Conservation (phyloP, 2,797 vertebrate species). For the Danio albolineatus region DNA sequence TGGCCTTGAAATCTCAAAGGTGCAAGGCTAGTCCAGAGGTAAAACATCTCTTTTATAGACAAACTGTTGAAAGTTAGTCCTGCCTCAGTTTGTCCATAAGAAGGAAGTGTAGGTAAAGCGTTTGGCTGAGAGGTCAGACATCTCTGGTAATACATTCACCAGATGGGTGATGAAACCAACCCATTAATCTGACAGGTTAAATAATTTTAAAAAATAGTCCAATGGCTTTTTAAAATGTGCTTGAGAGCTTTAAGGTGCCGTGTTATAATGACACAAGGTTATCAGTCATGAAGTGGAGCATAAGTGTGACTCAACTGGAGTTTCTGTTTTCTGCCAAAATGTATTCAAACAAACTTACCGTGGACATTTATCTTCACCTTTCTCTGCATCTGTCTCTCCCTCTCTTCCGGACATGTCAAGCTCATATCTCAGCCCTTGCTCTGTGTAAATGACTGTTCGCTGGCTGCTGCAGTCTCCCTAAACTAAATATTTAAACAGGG, state of each 20-base stretch:
- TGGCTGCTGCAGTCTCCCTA: slow-evolving; percentile 60
- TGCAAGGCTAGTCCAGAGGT: slow-evolving; percentile 50
- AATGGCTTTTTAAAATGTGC: neutral
- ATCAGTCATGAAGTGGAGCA: slow-evolving; percentile 20
- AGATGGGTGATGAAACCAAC: slow-evolving; percentile 36
- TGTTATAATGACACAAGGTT: slow-evolving; percentile 22
- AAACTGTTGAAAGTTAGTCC: slow-evolving; percentile 57
- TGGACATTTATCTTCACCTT: slow-evolving; percentile 10
- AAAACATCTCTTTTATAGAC: slow-evolving; percentile 59
- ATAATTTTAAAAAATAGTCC: neutral
- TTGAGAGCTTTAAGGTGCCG: neutral
- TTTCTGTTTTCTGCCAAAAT: slow-evolving; percentile 31
- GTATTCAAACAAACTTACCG: slow-evolving; percentile 10
- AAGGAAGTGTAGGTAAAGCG: slow-evolving; percentile 57
- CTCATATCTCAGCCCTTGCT: slow-evolving; percentile 47
- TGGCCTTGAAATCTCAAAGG: slow-evolving; percentile 54
- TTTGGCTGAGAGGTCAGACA: slow-evolving; percentile 46
- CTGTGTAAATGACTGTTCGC: slow-evolving; percentile 63
- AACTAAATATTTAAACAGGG: slow-evolving; percentile 79
- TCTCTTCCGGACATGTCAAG: slow-evolving; percentile 39
- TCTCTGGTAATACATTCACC: slow-evolving; percentile 60
- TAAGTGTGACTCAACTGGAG: slow-evolving; percentile 21
- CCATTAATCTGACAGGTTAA: neutral
- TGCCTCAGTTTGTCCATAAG: slow-evolving; percentile 37
- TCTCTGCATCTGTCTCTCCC: slow-evolving; percentile 16